Conservation (phyloP, 2,113 vertebrate species). For the Morone chrysops region DNA sequence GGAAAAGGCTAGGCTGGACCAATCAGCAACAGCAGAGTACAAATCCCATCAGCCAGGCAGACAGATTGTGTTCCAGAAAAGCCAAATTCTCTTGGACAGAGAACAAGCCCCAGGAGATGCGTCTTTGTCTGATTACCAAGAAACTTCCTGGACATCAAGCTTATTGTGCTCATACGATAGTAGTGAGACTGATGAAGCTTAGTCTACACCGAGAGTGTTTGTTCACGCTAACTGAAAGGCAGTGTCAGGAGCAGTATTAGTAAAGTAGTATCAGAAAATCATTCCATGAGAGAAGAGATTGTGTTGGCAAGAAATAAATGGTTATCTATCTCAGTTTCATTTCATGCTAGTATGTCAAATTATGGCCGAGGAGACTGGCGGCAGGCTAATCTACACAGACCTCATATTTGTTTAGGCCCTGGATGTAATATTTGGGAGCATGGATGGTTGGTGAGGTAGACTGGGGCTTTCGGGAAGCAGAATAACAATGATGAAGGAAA, state of each 20-base stretch:
- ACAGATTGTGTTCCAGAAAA: constrained; percentile 59
- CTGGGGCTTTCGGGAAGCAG: neutral
- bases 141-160: constrained; percentile 53
- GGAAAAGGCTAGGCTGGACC: constrained; percentile 59
- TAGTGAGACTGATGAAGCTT: constrained; percentile 24
- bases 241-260: neutral
- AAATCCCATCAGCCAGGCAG: constrained; percentile 62
- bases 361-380: constrained; percentile 29
- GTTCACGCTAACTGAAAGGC: constrained; percentile 8
- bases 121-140: constrained; percentile 64
- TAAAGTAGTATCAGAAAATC: constrained; percentile 30
- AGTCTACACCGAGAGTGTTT: constrained; percentile 16
- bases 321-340: constrained; percentile 34
- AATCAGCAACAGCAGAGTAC: constrained; percentile 59
- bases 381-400: constrained; percentile 38
- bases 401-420: constrained; percentile 43
- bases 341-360: constrained; percentile 39
- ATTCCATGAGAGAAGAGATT: constrained; percentile 2
- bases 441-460: constrained; percentile 32
- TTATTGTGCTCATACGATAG: constrained; percentile 38
- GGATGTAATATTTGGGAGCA: constrained; percentile 15
- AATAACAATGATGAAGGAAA: constrained; percentile 48
- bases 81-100: constrained; percentile 63
- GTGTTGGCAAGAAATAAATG: constrained; percentile 24
- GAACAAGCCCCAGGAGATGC: constrained; percentile 53